Conservation (phyloP, 2,888 invertebrate genomes). For the Stegophylla sp. region DNA sequence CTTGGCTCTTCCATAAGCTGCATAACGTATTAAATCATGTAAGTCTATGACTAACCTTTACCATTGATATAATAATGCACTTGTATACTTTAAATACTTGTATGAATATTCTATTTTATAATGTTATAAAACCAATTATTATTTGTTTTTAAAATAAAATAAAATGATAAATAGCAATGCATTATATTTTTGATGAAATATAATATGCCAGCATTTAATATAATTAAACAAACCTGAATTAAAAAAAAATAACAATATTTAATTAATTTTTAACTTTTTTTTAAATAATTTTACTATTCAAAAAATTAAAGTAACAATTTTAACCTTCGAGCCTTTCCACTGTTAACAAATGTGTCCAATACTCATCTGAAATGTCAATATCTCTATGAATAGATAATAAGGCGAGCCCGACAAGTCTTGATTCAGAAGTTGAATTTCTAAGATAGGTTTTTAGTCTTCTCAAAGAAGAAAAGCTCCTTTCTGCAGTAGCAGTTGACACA, state of each 20-base stretch:
- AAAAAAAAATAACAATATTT: background rate
- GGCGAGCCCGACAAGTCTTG: background rate
- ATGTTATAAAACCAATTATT: no score
- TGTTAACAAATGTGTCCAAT: constrained; percentile 4
- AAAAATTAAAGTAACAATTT: background rate
- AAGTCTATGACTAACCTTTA: no score
- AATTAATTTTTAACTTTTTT: no score
- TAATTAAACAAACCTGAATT: background rate
- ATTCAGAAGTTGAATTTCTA: background rate
- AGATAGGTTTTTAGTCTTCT: background rate
- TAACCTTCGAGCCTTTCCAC: background rate
- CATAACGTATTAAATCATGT: no score
- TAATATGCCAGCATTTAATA: background rate
- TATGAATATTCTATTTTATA: no score
- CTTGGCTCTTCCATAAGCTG: no score
- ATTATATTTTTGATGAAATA: background rate
- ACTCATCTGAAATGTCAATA: background rate
- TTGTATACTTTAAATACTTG: no score
- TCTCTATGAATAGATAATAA: constrained; percentile 14
- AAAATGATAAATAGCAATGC: background rate
- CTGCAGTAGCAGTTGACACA: constrained; percentile 7
- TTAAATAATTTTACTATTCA: background rate
- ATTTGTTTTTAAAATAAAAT: no score
- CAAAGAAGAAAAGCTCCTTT: background rate
- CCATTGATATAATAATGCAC: no score